phyloP scores from a whole-genome alignment of 2,113 vertebrate species.

The Hucho hucho region DNA sequence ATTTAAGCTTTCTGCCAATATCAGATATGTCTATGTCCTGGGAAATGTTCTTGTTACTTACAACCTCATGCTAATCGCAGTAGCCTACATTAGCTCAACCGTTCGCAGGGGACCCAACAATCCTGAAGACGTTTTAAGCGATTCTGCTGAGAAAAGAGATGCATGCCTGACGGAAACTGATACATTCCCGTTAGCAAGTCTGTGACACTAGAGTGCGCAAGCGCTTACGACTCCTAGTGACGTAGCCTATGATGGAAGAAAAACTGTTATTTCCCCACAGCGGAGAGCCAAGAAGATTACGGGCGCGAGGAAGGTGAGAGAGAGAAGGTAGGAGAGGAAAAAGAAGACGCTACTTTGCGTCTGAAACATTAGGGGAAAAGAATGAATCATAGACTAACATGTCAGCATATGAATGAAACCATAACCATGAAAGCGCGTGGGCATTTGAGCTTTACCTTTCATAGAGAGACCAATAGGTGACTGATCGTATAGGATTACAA shows the following conservation, averaged over 20 bases:
- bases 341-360: background rate
- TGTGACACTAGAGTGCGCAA: slow-evolving; percentile 58
- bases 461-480: slow-evolving; percentile 16
- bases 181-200: slow-evolving; percentile 24
- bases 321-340: slow-evolving; percentile 11
- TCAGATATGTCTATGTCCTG: too few relatives aligned
- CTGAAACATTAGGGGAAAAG: background rate
- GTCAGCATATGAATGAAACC: slow-evolving; percentile 12
- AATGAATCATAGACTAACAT: background rate
- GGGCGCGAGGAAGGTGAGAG: slow-evolving; percentile 19
- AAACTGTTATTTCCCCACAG: slow-evolving; percentile 52
- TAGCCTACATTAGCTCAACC: too few relatives aligned
- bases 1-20: too few relatives aligned
- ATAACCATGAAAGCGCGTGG: slow-evolving; percentile 32
- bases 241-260: slow-evolving; percentile 52
- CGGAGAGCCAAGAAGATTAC: slow-evolving; percentile 54
- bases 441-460: slow-evolving; percentile 19
- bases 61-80: too few relatives aligned
- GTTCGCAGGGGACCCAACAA: too few relatives aligned
- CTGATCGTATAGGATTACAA: slow-evolving; percentile 15
- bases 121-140: too few relatives aligned
- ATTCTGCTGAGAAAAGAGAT: background rate
- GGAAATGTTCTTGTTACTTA: too few relatives aligned
- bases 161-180: slow-evolving; percentile 6
- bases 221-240: slow-evolving; percentile 60